phyloP scores from a whole-genome alignment of 2,888 invertebrate genomes.

The Monopis laevigella region DNA sequence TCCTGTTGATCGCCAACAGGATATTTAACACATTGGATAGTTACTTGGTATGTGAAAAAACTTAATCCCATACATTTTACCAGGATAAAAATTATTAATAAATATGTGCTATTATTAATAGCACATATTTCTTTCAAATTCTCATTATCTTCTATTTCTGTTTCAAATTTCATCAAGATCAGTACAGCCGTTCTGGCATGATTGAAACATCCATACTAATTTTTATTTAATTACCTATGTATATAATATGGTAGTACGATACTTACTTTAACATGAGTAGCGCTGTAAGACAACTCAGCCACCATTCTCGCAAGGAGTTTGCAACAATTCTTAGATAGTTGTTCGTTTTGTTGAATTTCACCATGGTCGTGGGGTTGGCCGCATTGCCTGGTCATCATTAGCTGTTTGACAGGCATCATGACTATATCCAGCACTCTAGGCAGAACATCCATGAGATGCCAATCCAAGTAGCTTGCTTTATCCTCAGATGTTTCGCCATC shows the following conservation, averaged over 20 bases:
- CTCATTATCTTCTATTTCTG: too few species aligned
- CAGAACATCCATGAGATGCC: slow-evolving; percentile 83
- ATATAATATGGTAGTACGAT: not conserved
- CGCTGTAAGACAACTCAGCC: slow-evolving; percentile 76
- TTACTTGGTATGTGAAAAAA: too few species aligned
- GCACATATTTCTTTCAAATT: too few species aligned
- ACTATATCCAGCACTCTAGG: slow-evolving; percentile 85
- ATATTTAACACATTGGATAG: too few species aligned
- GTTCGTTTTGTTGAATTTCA: slow-evolving; percentile 62
- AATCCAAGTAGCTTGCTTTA: slow-evolving; percentile 43
- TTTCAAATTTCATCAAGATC: too few species aligned
- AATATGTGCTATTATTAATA: too few species aligned
- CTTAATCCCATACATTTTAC: too few species aligned
- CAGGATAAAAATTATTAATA: too few species aligned
- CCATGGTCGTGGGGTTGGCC: slow-evolving; percentile 52
- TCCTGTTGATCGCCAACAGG: too few species aligned
- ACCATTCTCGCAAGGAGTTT: slow-evolving; percentile 84
- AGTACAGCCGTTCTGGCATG: too few species aligned
- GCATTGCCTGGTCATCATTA: slow-evolving; percentile 58
- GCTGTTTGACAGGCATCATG: slow-evolving; percentile 76
- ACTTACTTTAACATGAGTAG: slow-evolving; percentile 36
- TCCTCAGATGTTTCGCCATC: slow-evolving; percentile 26
- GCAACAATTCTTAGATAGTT: slow-evolving; percentile 75
- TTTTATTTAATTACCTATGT: too few species aligned
- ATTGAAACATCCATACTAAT: too few species aligned